Percentiles rank a stretch among this genome's conserved stretches.
These are phyloP conservation scores for Imbricaverruca yamaguchii DNA, from an alignment of 2,888 invertebrate genomes.

Conservation along the genomic window DNA sequence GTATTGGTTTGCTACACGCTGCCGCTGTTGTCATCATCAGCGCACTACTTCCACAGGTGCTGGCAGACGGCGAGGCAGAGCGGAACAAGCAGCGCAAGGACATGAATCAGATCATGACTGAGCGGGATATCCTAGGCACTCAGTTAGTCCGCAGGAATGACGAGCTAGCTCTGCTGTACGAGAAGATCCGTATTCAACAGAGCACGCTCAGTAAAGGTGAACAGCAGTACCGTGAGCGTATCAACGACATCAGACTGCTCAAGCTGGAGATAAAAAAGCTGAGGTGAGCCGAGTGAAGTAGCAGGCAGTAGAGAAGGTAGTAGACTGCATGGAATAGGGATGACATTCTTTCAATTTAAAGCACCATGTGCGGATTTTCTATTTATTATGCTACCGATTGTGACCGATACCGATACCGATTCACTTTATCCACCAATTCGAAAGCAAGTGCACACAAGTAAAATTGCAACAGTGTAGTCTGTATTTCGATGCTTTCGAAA, in stretches of 20 bases:
- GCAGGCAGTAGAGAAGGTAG: slow-evolving; percentile 51
- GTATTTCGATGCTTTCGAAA: too few species aligned
- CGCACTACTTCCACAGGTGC: slow-evolving; percentile 49
- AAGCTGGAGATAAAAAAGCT: slow-evolving; percentile 68
- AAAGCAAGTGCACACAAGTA: too few species aligned
- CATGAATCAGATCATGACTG: slow-evolving; percentile 55
- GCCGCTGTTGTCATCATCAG: too few species aligned
- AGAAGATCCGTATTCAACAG: slow-evolving; percentile 69
- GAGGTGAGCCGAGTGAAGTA: slow-evolving; percentile 46
- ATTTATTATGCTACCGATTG: too few species aligned
- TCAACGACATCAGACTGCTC: slow-evolving; percentile 75
- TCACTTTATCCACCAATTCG: too few species aligned
- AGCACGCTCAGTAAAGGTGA: slow-evolving; percentile 70
- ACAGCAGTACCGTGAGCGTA: slow-evolving; percentile 63
- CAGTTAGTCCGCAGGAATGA: slow-evolving; percentile 78
- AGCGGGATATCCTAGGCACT: slow-evolving; percentile 71
- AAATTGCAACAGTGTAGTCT: too few species aligned
- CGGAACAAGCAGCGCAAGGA: slow-evolving; percentile 62
- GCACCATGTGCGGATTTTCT: too few species aligned
- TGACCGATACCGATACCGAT: too few species aligned
- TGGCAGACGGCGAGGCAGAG: slow-evolving; percentile 61
- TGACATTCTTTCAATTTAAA: too few species aligned
- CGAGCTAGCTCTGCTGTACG: slow-evolving; percentile 66
- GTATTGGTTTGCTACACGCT: too few species aligned
- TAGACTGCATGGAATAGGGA: too few species aligned